Base-by-base conservation (phyloP, 2,113 vertebrate genomes). In the Clarias macrocephalus region DNA sequence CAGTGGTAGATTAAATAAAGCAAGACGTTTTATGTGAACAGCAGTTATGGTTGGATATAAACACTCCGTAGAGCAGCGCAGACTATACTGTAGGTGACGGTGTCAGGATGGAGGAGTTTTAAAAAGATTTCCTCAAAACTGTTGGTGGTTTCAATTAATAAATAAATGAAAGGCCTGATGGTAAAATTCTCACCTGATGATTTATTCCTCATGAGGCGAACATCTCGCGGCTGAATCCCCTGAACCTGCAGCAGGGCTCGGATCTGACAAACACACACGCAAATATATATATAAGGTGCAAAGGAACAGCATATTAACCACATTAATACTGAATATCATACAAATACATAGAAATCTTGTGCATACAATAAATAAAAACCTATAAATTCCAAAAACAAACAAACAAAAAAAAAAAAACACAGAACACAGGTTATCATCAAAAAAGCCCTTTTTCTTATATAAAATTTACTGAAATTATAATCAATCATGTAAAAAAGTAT, bases 121-220 rank as follows among this genome's bases (percentile, higher is more conserved):
- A 76, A 76, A 42, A 13, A 42, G 62, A 2, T 3, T 65, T 25
- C 16, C 23, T 8, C 2, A 73, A 23, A 76, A 18, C 23, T 56
- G 25, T 57, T 19, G 9, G 15, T 57, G 48, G 48, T 48, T 48
- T 13, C 1, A 80, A 59, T 19, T 4, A 52, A 52, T 15, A 75
- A 48, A 21, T 11, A 42, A 65, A 84, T 79, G 19, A 80, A 84
- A 60, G 62, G 19, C 76, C 73, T 75, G 23, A 6, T 30, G 42
- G 65, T 62, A 42, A 63, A 85, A 37, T 60, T 92, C 96, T 97
- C 96, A 98, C 97, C 97, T 97, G 97, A 97, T 60, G 97, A 96
- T 94, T 98, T 98, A 92, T 98, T 98, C 91, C 97, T 95, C 97
- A 98, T 98, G 83, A 97, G 95, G 42, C 97, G 96, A 88, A 97